These are phyloP conservation scores for Onthophagus sagittarius DNA, from an alignment of 2,888 invertebrate genomes.

Conservation along the genomic window DNA sequence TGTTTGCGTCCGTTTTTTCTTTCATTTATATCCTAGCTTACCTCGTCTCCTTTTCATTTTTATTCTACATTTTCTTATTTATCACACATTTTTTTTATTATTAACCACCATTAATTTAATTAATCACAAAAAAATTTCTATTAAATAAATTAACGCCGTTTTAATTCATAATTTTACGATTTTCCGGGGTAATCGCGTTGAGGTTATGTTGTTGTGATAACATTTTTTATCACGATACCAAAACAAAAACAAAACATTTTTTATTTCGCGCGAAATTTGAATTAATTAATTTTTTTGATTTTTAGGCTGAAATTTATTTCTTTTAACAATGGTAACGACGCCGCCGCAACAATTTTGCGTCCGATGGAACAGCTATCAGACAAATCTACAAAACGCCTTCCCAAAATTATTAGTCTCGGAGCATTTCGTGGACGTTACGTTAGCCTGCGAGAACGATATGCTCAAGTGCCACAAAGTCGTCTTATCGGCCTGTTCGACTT, in stretches of 20 bases:
- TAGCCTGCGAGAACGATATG: conserved; percentile 83
- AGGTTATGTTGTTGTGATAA: conserved; percentile 1
- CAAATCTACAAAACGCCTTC: conserved; percentile 73
- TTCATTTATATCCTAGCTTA: conserved; percentile 1
- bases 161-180: conserved; percentile 20
- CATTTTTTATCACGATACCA: not conserved
- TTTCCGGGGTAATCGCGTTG: not conserved
- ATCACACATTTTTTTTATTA: not conserved
- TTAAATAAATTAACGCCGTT: conserved; percentile 6
- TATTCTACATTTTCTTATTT: not conserved
- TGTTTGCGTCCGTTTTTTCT: conserved; percentile 37
- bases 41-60: not conserved
- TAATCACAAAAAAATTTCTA: not conserved
- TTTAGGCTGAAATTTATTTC: not conserved
- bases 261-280: not conserved
- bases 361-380: conserved; percentile 79
- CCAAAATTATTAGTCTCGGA: conserved; percentile 72
- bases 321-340: conserved; percentile 5
- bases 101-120: not conserved
- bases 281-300: not conserved
- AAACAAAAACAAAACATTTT: not conserved
- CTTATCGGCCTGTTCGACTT: conserved; percentile 79
- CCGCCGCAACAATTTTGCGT: conserved; percentile 68
- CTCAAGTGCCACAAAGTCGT: conserved; percentile 85
- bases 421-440: conserved; percentile 83